Evolutionary conservation across 1,140 invertebrate species (phyloP).

Genomic region (Meloidogyne chitwoodi): DNA sequence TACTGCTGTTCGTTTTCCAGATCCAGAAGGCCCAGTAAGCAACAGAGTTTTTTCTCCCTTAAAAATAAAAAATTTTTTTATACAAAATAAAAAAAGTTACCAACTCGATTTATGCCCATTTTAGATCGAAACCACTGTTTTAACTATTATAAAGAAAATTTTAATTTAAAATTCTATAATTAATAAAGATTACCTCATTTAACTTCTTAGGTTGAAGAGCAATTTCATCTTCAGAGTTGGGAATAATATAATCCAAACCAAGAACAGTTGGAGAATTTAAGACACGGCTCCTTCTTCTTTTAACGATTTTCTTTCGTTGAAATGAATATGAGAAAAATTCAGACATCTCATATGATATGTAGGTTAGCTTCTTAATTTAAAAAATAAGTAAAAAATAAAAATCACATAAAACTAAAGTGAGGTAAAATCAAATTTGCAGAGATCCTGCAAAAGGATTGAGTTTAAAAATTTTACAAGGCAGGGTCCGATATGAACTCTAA

Average conservation of each 20-base stretch:
- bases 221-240: conserved; percentile 10
- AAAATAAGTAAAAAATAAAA: neutral
- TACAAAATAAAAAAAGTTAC: neutral
- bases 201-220: conserved; percentile 27
- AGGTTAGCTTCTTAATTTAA: neutral
- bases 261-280: neutral
- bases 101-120: conserved; percentile 9
- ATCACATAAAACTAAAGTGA: no score
- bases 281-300: neutral
- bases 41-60: conserved; percentile 26
- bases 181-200: conserved; percentile 8
- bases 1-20: conserved; percentile 26
- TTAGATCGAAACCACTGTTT: conserved; percentile 26
- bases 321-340: neutral
- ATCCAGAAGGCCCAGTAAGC: conserved; percentile 27
- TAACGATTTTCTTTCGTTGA: neutral
- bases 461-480: no score
- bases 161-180: neutral
- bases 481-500: no score
- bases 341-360: neutral
- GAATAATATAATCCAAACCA: neutral
- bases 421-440: no score
- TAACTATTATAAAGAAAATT: conserved; percentile 15
- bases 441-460: no score
- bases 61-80: neutral